Evolutionary conservation across 2,797 vertebrate genomes (phyloP).

Genomic region (Iguana delicatissima): DNA sequence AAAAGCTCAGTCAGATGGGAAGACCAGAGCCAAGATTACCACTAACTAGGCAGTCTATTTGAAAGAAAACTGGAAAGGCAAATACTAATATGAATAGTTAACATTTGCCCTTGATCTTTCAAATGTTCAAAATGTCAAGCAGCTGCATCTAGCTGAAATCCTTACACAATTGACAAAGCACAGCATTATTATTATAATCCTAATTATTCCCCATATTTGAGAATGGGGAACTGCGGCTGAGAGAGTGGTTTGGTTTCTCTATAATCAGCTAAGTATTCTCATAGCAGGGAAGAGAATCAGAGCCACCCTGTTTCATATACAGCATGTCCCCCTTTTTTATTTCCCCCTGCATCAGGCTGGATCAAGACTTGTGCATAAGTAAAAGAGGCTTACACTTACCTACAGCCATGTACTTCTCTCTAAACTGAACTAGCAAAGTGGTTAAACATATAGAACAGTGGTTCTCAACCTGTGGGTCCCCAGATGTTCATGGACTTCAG

Average conservation of each 20-base stretch:
- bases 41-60: neutral
- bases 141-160: neutral
- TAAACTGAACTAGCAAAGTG: too few relatives aligned
- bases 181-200: neutral
- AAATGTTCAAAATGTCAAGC: neutral
- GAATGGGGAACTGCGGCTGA: neutral
- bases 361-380: too few relatives aligned
- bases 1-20: conserved; percentile 14
- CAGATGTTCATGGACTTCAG: too few relatives aligned
- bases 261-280: neutral
- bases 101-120: neutral
- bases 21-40: neutral
- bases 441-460: too few relatives aligned
- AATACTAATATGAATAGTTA: neutral
- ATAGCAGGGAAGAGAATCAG: neutral
- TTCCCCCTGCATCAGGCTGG: too few relatives aligned
- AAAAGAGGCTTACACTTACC: too few relatives aligned
- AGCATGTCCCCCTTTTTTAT: too few relatives aligned
- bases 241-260: neutral
- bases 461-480: too few relatives aligned
- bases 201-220: neutral
- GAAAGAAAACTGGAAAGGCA: neutral
- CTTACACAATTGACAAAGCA: neutral
- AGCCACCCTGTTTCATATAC: neutral
- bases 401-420: too few relatives aligned